Conservation (phyloP, 2,888 invertebrate species). For the Cordylochernes scorpioides region DNA sequence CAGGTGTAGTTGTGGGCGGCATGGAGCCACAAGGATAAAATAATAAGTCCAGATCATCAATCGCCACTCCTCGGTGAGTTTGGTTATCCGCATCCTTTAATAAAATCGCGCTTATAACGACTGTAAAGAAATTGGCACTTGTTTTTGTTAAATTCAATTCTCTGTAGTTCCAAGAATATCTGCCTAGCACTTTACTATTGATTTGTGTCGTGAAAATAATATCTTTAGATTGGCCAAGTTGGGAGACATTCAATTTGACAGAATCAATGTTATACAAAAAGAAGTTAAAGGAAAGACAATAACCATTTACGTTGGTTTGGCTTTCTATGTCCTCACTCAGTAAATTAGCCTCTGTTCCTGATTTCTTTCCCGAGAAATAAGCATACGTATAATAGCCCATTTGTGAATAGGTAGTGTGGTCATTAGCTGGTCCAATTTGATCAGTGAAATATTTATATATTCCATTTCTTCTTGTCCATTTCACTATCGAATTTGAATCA, state of each 20-base stretch:
- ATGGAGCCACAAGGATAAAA: slow-evolving; percentile 5
- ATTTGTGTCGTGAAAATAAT: slow-evolving; percentile 4
- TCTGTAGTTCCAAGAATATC: slow-evolving; percentile 6
- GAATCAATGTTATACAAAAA: slow-evolving; percentile 9
- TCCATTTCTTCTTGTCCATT: slow-evolving; percentile 9
- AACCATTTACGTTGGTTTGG: too few species aligned
- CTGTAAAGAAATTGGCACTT: slow-evolving; percentile 7
- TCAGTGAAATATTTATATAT: slow-evolving; percentile 4
- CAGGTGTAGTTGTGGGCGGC: slow-evolving; percentile 2
- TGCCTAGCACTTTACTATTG: slow-evolving; percentile 7
- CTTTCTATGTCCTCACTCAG: slow-evolving; percentile 11
- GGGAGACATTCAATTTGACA: slow-evolving; percentile 4
- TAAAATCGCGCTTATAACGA: slow-evolving; percentile 5
- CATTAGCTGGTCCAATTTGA: slow-evolving; percentile 8
- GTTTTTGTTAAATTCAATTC: slow-evolving; percentile 6
- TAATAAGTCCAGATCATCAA: slow-evolving; percentile 10
- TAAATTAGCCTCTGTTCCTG: slow-evolving; percentile 4
- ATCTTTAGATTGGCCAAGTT: too few species aligned
- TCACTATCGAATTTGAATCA: slow-evolving; percentile 5
- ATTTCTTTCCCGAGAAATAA: slow-evolving; percentile 3
- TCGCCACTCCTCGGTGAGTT: slow-evolving; percentile 8
- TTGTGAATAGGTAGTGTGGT: slow-evolving; percentile 5
- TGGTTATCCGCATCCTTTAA: slow-evolving; percentile 2
- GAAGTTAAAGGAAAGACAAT: slow-evolving; percentile 9
- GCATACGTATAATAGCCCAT: slow-evolving; percentile 13